Percentiles rank a stretch among this genome's conserved stretches.
Conservation (phyloP, 2,113 vertebrate genomes). For the Chaetorhynchus papuensis region DNA sequence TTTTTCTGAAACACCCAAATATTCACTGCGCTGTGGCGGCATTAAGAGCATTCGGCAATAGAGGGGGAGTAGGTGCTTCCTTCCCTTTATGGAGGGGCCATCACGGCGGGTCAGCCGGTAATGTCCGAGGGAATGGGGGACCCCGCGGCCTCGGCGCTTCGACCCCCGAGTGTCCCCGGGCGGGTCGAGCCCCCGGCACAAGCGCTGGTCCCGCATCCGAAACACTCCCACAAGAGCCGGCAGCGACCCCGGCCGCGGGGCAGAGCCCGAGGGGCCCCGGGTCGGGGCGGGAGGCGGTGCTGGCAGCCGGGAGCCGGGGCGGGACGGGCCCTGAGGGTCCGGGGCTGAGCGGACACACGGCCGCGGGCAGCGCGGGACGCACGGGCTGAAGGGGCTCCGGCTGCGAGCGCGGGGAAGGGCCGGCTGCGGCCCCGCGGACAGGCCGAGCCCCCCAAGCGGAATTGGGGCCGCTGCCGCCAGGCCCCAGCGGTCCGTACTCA, state of each 20-base stretch:
- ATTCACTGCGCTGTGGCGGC: neutral
- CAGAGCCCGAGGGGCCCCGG: neutral
- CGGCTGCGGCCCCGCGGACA: neutral
- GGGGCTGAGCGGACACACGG: neutral
- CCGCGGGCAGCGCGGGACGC: too few relatives aligned
- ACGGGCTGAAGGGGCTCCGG: neutral
- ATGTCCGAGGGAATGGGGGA: rapidly evolving
- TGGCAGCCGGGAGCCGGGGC: neutral
- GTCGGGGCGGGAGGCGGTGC: neutral
- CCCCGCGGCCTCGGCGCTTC: neutral
- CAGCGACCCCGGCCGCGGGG: neutral
- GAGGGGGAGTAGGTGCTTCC: neutral
- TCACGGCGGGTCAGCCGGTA: neutral
- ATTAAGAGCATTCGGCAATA: neutral
- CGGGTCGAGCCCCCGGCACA: neutral
- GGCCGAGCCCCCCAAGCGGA: neutral
- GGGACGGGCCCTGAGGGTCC: neutral
- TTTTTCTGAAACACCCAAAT: neutral
- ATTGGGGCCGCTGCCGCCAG: neutral
- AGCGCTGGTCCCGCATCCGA: neutral
- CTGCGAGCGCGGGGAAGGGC: too few relatives aligned
- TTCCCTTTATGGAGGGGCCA: rapidly evolving
- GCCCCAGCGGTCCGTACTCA: neutral
- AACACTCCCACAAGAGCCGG: rapidly evolving
- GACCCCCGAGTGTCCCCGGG: neutral